Evolutionary conservation across 2,113 vertebrate species (phyloP), one percentile per base, ranked within the genome.

Genomic region (Glaucomys volans): DNA sequence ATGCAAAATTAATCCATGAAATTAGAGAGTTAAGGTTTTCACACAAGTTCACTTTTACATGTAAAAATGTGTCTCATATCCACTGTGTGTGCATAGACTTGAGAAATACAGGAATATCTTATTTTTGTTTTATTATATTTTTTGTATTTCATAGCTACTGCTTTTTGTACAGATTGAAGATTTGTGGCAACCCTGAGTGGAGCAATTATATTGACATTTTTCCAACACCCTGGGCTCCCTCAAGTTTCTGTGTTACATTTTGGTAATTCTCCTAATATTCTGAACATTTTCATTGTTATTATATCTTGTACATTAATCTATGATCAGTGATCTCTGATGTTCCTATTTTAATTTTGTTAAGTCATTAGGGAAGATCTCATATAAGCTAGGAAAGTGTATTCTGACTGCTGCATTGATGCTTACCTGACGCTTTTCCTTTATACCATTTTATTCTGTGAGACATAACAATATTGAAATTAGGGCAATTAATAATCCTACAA

Each of bases 61-160:
- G 16, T 94, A 52, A 79, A 89, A 84, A 18, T 84, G 13, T 94
- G 37, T 30, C 35, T 94, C 35, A 66, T 87, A 79, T 40, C 22
- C 16, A 69, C 42, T 67, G 2, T 87, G 20, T 44, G 2, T 1
- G 75, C 4, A 4, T 24, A 76, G 14, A 28, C n/a, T 22, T 12
- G 62, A 85, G 11, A 14, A 42, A n/a, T 1, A 18, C 5, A 37
- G 40, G 0, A 62, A 62, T 67, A 44, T 20, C 7, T 69, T 22
- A n/a, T 37, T 74, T 59, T 57, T 20, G n/a, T 52, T 74, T 59
- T 57, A 35, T 50, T 35, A 24, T 50, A 10, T 28, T 54, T 77
- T 5, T 5, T 66, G 10, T 3, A 57, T 22, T 77, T 32, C 22
- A 79, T 22, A 79, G 12, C 87, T 44, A 20, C 11, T 37, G 6